Evolutionary conservation across 2,888 invertebrate species (phyloP).

Genomic region (Tipula helvola): DNA sequence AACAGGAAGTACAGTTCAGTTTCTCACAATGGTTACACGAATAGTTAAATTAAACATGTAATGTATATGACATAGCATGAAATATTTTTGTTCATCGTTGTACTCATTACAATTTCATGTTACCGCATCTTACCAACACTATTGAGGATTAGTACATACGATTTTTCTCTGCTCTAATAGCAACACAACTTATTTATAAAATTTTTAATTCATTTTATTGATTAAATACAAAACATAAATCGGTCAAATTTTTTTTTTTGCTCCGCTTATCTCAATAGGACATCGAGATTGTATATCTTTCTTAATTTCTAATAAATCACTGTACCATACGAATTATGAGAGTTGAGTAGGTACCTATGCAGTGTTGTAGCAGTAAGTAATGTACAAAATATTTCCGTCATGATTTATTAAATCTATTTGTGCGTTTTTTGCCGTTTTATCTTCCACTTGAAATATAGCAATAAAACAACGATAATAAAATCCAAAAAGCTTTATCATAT

Average conservation of each 20-base stretch:
- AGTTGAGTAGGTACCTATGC: not conserved
- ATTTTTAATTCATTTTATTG: not conserved
- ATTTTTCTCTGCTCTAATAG: not conserved
- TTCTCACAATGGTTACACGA: no score
- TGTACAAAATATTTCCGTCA: not conserved
- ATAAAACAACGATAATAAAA: not conserved
- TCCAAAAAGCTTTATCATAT: not conserved
- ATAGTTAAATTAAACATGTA: no score
- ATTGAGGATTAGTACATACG: not conserved
- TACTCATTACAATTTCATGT: no score
- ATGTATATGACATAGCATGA: no score
- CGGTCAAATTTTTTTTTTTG: not conserved
- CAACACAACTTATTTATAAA: not conserved
- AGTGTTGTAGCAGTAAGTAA: not conserved
- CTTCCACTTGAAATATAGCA: not conserved
- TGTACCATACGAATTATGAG: not conserved
- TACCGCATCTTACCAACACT: not conserved
- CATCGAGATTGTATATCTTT: not conserved
- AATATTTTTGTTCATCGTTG: no score
- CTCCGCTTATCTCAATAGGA: not conserved
- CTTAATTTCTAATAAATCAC: slow-evolving; percentile 4
- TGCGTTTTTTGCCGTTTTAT: not conserved
- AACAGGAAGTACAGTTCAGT: no score
- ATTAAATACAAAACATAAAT: not conserved
- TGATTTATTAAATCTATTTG: slow-evolving; percentile 4